These are phyloP conservation scores for Acanthurus leucopareius DNA, from an alignment of 2,797 vertebrate species.

Conservation along the genomic window DNA sequence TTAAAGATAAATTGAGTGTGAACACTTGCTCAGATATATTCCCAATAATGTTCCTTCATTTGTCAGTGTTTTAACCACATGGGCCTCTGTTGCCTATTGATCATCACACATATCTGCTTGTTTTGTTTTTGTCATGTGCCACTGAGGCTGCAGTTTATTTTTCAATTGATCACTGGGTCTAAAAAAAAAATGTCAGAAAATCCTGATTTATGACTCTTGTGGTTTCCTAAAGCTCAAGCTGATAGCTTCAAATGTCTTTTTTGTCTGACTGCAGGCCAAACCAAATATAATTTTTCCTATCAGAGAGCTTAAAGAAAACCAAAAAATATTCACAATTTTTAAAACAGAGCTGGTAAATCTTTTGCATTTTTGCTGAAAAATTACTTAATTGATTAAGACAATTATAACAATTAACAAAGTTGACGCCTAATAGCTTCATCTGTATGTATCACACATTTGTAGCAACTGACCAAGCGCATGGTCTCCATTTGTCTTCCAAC, in stretches of 20 bases:
- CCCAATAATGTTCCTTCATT: conserved; percentile 37
- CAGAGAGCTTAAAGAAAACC: neutral
- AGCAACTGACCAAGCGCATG: too few species aligned
- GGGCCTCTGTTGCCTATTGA: neutral
- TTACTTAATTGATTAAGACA: neutral
- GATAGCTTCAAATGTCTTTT: neutral
- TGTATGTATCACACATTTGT: too few species aligned
- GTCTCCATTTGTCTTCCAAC: too few species aligned
- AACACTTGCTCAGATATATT: conserved; percentile 33
- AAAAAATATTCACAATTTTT: neutral
- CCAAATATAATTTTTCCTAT: neutral
- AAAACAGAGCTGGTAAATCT: neutral
- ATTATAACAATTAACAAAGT: too few species aligned
- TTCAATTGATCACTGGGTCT: conserved; percentile 4
- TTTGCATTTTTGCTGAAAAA: neutral
- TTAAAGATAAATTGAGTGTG: conserved; percentile 26
- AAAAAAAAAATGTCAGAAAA: neutral
- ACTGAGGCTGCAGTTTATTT: neutral
- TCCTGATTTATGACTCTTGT: neutral
- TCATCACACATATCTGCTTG: neutral
- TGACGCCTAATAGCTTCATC: too few species aligned
- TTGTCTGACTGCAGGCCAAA: neutral
- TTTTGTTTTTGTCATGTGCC: neutral
- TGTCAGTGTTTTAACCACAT: conserved; percentile 22
- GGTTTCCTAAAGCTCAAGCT: neutral